These are phyloP conservation scores for Dysmachus trigonus DNA, from an alignment of 2,888 invertebrate genomes.

Conservation along the genomic window DNA sequence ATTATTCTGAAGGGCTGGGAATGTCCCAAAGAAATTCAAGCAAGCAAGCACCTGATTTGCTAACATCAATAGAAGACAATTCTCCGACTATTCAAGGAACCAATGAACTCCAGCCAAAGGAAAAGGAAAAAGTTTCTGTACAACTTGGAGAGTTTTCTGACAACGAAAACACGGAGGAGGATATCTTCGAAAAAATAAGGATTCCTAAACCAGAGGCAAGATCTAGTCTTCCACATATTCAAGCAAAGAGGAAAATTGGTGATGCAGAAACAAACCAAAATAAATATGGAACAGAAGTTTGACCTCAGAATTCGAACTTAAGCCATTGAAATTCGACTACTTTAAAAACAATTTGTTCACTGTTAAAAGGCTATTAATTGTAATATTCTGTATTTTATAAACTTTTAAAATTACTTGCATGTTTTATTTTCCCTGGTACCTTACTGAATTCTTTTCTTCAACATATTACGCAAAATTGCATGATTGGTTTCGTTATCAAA, in stretches of 20 bases:
- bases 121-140: neutral
- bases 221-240: constrained; percentile 43
- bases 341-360: neutral
- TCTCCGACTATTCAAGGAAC: neutral
- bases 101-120: neutral
- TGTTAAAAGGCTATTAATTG: neutral
- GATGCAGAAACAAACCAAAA: neutral
- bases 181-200: constrained; percentile 32
- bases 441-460: too few relatives aligned
- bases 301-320: neutral
- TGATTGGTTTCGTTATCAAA: too few relatives aligned
- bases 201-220: constrained; percentile 54
- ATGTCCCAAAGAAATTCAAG: neutral
- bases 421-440: neutral
- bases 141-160: neutral
- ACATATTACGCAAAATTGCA: too few relatives aligned
- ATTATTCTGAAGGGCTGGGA: constrained; percentile 2
- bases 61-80: neutral
- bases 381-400: neutral
- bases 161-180: neutral
- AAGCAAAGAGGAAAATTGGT: neutral
- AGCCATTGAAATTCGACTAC: too few relatives aligned
- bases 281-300: neutral
- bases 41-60: neutral
- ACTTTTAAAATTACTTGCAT: neutral